These are phyloP conservation scores for Trichogramma pretiosum DNA, from an alignment of 1,140 invertebrate genomes.

Conservation along the genomic window DNA sequence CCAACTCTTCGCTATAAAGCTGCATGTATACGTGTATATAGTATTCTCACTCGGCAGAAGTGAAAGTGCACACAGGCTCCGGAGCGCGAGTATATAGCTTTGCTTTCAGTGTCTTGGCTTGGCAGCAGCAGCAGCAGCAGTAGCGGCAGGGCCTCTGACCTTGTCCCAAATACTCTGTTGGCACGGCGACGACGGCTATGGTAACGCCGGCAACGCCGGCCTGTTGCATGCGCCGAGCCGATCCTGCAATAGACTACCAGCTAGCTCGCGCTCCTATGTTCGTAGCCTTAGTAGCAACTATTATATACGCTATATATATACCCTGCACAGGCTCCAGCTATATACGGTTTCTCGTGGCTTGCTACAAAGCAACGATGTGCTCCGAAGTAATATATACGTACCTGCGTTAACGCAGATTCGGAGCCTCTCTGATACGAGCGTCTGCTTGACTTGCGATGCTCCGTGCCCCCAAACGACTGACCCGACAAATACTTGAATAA, in stretches of 20 bases:
- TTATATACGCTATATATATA: too few species aligned
- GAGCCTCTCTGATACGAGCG: too few species aligned
- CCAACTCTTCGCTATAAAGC: neutral
- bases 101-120: slow-evolving; percentile 34
- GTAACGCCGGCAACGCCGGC: neutral
- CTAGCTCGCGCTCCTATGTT: neutral
- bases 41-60: slow-evolving; percentile 10
- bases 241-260: neutral
- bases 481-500: too few species aligned
- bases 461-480: too few species aligned
- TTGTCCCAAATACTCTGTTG: slow-evolving; percentile 44
- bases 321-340: too few species aligned
- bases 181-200: slow-evolving; percentile 23
- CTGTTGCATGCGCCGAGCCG: neutral
- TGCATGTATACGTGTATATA: neutral
- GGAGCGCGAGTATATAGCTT: slow-evolving; percentile 4
- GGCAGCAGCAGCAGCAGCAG: slow-evolving; percentile 3
- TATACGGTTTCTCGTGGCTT: too few species aligned
- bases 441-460: too few species aligned
- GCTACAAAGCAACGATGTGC: too few species aligned
- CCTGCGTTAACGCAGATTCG: too few species aligned
- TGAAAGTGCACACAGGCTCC: slow-evolving; percentile 15
- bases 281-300: too few species aligned
- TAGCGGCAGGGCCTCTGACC: slow-evolving; percentile 39
- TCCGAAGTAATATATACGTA: too few species aligned